Conservation (phyloP, 2,888 invertebrate species). For the Orthosia cruda region DNA sequence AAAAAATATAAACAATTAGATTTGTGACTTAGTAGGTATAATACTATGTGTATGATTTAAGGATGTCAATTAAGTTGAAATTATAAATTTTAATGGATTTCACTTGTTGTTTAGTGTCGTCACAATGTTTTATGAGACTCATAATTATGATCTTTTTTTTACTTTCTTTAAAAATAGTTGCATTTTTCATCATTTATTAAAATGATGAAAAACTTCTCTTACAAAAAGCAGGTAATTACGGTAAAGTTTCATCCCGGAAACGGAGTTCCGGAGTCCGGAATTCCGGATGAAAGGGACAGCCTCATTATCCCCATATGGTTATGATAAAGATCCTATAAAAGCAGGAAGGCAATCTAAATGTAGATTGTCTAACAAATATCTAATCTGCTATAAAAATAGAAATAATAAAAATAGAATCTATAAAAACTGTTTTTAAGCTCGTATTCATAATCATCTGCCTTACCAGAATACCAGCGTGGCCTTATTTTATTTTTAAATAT, state of each 20-base stretch:
- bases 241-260: background rate
- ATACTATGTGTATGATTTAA: conserved; percentile 18
- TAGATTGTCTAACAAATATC: conserved; percentile 17
- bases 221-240: background rate
- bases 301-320: conserved; percentile 20
- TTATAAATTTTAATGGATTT: background rate
- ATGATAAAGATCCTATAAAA: conserved; percentile 4
- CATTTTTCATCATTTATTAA: background rate
- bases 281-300: background rate
- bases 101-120: background rate
- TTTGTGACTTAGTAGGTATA: conserved; percentile 2
- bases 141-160: background rate
- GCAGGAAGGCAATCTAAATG: conserved; percentile 6
- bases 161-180: too few relatives aligned
- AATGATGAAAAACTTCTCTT: too few relatives aligned
- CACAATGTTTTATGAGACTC: background rate
- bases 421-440: background rate
- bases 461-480: too few relatives aligned
- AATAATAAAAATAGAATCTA: conserved; percentile 10
- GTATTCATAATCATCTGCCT: too few relatives aligned
- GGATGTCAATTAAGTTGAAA: conserved; percentile 23
- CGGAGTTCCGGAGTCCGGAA: conserved; percentile 1
- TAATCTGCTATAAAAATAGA: too few relatives aligned
- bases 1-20: background rate
- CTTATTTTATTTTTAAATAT: too few relatives aligned